Conservation (phyloP, 2,888 invertebrate genomes). For the Tuberolachnus salignus region DNA sequence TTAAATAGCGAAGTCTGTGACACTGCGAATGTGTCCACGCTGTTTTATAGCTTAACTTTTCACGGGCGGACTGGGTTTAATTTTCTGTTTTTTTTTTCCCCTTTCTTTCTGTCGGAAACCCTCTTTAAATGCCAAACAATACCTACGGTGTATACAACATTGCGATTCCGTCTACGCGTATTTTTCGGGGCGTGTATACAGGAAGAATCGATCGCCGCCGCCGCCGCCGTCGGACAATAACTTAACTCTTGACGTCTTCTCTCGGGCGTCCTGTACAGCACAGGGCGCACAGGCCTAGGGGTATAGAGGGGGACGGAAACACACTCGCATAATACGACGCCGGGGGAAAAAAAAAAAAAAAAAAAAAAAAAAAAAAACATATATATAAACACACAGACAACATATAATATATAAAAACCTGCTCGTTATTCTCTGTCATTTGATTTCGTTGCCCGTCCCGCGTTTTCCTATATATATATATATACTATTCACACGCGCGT, state of each 20-base stretch:
- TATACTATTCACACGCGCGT: conserved; percentile 37
- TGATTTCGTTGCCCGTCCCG: conserved; percentile 33
- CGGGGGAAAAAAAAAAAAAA: too few species aligned
- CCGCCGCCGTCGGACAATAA: conserved; percentile 36
- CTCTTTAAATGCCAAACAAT: too few species aligned
- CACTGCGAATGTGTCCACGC: too few species aligned
- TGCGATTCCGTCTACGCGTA: neutral
- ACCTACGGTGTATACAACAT: neutral
- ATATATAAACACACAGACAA: too few species aligned
- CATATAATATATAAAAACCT: conserved; percentile 10
- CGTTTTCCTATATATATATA: conserved; percentile 3
- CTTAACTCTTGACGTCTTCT: conserved; percentile 40
- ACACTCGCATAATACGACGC: conserved; percentile 19
- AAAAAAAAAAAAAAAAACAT: too few species aligned
- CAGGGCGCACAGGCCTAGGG: neutral
- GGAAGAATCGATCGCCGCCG: conserved; percentile 21
- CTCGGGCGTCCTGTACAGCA: neutral
- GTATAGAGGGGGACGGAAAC: neutral
- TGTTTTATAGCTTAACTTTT: too few species aligned
- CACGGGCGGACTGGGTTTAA: too few species aligned
- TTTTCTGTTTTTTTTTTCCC: too few species aligned
- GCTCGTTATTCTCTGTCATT: conserved; percentile 52
- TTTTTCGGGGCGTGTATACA: neutral
- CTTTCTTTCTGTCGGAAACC: too few species aligned
- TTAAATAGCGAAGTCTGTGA: too few species aligned